These are phyloP conservation scores for Peromyscus attwateri DNA, from an alignment of 2,797 vertebrate species.

Conservation along the genomic window DNA sequence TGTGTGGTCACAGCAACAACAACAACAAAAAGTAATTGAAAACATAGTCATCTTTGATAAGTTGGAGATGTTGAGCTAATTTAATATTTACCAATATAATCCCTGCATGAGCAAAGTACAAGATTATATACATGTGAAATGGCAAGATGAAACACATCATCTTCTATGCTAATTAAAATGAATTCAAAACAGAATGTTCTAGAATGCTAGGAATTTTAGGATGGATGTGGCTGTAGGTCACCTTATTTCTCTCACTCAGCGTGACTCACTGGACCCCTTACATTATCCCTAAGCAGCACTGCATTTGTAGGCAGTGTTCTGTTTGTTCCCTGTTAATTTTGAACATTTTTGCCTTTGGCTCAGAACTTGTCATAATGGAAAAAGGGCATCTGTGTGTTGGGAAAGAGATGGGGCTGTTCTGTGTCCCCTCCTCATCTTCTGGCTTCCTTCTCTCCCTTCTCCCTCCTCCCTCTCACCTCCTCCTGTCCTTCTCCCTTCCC, in stretches of 20 bases:
- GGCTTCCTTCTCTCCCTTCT: neutral
- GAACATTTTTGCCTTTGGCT: constrained; percentile 82
- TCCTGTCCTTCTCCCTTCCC: neutral
- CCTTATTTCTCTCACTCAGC: constrained; percentile 76
- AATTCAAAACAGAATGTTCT: constrained; percentile 35
- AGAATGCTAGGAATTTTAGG: constrained; percentile 55
- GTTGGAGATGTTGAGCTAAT: constrained; percentile 35
- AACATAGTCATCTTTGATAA: neutral
- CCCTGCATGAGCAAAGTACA: neutral
- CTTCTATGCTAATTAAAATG: neutral
- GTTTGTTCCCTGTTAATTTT: constrained; percentile 84
- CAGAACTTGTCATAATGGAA: constrained; percentile 84
- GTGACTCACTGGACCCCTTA: constrained; percentile 77
- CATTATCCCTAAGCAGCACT: constrained; percentile 75
- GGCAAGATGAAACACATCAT: neutral
- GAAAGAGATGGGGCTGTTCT: constrained; percentile 80
- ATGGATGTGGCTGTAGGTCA: constrained; percentile 29
- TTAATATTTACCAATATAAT: constrained; percentile 34
- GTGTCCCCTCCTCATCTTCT: constrained; percentile 72
- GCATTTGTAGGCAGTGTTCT: constrained; percentile 83
- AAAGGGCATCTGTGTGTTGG: constrained; percentile 85
- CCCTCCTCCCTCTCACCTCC: accelerated
- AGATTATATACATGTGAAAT: neutral
- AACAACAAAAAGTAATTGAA: neutral
- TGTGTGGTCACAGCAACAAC: neutral